Percentiles rank a stretch among this genome's conserved stretches.
phyloP scores from a whole-genome alignment of 2,888 invertebrate genomes.

The Andricus curvator region DNA sequence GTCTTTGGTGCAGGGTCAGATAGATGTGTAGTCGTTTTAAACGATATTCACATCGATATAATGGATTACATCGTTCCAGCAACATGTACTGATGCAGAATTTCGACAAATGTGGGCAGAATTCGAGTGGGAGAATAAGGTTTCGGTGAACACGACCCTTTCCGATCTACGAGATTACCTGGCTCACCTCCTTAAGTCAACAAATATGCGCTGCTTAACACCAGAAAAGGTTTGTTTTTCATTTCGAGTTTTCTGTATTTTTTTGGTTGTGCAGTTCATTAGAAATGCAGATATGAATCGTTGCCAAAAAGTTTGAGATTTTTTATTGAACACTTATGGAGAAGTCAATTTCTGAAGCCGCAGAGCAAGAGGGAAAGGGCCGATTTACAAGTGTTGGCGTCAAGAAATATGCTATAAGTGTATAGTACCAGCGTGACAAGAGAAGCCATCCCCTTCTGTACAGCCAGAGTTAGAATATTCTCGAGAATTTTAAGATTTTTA shows the following conservation, averaged over 20 bases:
- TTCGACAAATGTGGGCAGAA: constrained; percentile 99
- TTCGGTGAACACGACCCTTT: constrained; percentile 95
- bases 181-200: constrained; percentile 95
- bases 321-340: too few relatives aligned
- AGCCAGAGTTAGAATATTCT: too few relatives aligned
- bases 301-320: too few relatives aligned
- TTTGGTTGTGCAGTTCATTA: neutral
- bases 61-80: constrained; percentile 99
- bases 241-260: neutral
- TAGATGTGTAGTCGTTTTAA: constrained; percentile 97
- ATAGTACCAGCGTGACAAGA: too few relatives aligned
- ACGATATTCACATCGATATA: constrained; percentile 99
- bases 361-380: too few relatives aligned
- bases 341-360: too few relatives aligned
- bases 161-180: constrained; percentile 95
- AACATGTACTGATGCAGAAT: constrained; percentile 95
- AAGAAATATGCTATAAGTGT: too few relatives aligned
- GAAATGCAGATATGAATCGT: neutral
- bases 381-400: too few relatives aligned
- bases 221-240: constrained; percentile 86
- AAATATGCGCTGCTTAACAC: constrained; percentile 99
- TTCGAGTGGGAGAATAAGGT: constrained; percentile 99
- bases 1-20: constrained; percentile 95
- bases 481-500: too few relatives aligned
- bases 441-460: too few relatives aligned